These are phyloP conservation scores for Pharmacophagus antenor DNA, from an alignment of 2,888 invertebrate species.

Conservation along the genomic window DNA sequence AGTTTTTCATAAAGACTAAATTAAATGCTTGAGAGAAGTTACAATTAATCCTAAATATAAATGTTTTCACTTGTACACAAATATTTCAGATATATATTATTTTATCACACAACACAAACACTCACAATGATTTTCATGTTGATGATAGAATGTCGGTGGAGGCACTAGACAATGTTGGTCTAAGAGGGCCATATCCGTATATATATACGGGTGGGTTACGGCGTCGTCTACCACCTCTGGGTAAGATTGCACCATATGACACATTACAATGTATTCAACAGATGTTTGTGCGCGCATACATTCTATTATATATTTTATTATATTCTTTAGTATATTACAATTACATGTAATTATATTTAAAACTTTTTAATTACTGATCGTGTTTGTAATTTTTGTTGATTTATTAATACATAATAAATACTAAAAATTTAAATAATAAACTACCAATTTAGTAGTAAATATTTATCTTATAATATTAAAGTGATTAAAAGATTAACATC, in stretches of 20 bases:
- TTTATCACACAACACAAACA: conserved; percentile 52
- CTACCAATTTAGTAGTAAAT: too few relatives aligned
- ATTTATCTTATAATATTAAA: too few relatives aligned
- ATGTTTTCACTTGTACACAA: conserved; percentile 12
- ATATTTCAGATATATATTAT: conserved; percentile 32
- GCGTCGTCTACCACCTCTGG: conserved; percentile 68
- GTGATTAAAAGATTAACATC: too few relatives aligned
- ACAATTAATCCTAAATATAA: neutral
- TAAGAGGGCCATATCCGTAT: conserved; percentile 69
- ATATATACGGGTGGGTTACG: conserved; percentile 63
- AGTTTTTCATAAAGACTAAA: neutral
- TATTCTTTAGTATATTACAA: neutral
- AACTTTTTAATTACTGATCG: too few relatives aligned
- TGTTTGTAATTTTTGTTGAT: too few relatives aligned
- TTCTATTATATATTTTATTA: conserved; percentile 12
- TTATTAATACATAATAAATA: too few relatives aligned
- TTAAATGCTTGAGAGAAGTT: neutral
- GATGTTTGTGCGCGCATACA: conserved; percentile 58
- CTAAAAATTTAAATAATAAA: too few relatives aligned
- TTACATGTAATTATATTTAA: too few relatives aligned
- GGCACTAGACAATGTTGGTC: conserved; percentile 74
- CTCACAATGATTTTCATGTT: conserved; percentile 77
- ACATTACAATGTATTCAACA: conserved; percentile 67
- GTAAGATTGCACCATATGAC: conserved; percentile 67
- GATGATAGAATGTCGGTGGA: conserved; percentile 64